Evolutionary conservation across 2,113 vertebrate genomes (phyloP), one percentile per base, ranked within the genome.

Genomic region (Clarias macrocephalus): DNA sequence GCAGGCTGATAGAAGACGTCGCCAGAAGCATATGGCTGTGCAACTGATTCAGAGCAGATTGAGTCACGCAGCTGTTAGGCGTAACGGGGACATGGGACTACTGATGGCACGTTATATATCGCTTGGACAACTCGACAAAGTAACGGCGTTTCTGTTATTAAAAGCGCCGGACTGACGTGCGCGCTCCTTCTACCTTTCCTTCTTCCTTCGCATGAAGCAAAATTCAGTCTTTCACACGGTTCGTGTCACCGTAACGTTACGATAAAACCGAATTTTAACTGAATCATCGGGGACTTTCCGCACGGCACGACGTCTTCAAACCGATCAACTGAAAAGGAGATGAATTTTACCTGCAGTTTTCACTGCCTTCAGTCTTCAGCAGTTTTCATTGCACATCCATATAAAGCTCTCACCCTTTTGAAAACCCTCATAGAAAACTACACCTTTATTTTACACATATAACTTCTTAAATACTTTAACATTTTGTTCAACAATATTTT

Each of bases 371-470:
- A 42, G 42, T 85, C 73, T 85, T 80, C 25, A 54, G 30, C 68
- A 62, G 73, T 33, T 63, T 85, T 79, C 0, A 79, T 86, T 86
- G 42, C 76, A 70, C 76, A 86, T 86, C 75, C 7, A 48, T 18
- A 19, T 77, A 48, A 80, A 77, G 84, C 72, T 52, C n/a, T 21
- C 13, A 63, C n/a, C 18, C 30, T 13, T 60, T 33, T 42, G 42
- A 42, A 59, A 25, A 1, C 11, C 7, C 3, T n/a, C 54, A 57
- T 28, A 80, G 15, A 28, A 30, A 57, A 10, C 23, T n/a, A 9
- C 5, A 75, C 2, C 1, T 54, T 16, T 5, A 77, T 56, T 28
- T 28, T 16, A 56, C 23, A 79, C 18, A 21, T 16, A 77, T 4
- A 28, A 54, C 75, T 73, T 9, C 73, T 42, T n/a, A 28, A 56